Conservation (phyloP, 2,888 invertebrate genomes). For the Choreutis nemorana region DNA sequence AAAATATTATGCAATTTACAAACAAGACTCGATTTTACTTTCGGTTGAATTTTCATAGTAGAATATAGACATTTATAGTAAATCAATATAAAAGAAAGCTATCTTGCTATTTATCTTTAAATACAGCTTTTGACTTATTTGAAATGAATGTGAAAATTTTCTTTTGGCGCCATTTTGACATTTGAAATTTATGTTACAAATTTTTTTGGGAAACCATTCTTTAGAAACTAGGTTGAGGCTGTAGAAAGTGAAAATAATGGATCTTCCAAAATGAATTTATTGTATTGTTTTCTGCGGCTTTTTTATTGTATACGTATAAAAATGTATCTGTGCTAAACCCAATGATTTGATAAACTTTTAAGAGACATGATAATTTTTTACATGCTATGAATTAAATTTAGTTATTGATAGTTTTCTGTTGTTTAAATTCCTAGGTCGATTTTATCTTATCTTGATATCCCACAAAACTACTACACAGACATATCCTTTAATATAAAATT, state of each 20-base stretch:
- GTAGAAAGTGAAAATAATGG: conserved; percentile 27
- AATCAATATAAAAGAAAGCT: neutral
- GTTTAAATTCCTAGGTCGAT: too few relatives aligned
- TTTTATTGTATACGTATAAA: too few relatives aligned
- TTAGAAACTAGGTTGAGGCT: conserved; percentile 20
- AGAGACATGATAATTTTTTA: too few relatives aligned
- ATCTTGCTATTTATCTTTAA: conserved; percentile 10
- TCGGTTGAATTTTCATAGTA: conserved; percentile 6
- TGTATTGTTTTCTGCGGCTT: conserved; percentile 24
- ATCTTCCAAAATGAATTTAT: conserved; percentile 26
- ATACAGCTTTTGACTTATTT: conserved; percentile 12
- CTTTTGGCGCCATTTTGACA: conserved; percentile 19
- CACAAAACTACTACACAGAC: too few relatives aligned
- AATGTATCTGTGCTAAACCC: too few relatives aligned
- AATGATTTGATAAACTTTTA: too few relatives aligned
- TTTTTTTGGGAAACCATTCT: conserved; percentile 19
- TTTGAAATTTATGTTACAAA: conserved; percentile 18
- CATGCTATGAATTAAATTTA: too few relatives aligned
- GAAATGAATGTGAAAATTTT: conserved; percentile 8
- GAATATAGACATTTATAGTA: conserved; percentile 8
- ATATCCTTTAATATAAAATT: too few relatives aligned
- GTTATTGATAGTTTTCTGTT: too few relatives aligned
- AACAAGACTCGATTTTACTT: conserved; percentile 8
- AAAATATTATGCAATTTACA: conserved; percentile 7
- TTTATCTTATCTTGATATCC: too few relatives aligned